phyloP scores from a whole-genome alignment of 1,140 invertebrate species.

The Diabrotica undecimpunctata region DNA sequence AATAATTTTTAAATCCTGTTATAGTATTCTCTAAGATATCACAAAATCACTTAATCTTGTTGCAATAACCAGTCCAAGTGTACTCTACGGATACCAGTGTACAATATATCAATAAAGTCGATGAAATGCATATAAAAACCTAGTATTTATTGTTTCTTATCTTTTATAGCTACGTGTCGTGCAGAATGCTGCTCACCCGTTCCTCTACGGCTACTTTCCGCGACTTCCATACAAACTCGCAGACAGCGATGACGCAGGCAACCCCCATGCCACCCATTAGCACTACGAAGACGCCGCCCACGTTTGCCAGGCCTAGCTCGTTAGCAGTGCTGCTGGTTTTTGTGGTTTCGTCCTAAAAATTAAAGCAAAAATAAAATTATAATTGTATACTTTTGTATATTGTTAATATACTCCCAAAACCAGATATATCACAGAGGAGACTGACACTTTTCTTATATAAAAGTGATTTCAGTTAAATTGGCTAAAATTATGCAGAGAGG shows the following conservation, averaged over 20 bases:
- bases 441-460: too few species aligned
- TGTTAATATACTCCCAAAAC: too few species aligned
- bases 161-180: slow-evolving; percentile 48
- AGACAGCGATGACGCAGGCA: slow-evolving; percentile 82
- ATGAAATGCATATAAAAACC: neutral
- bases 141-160: slow-evolving; percentile 4
- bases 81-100: too few species aligned
- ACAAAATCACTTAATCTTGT: too few species aligned
- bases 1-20: too few species aligned
- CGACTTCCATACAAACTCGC: slow-evolving; percentile 92
- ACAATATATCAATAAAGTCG: too few species aligned
- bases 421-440: too few species aligned
- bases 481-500: too few species aligned
- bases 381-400: neutral
- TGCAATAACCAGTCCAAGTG: too few species aligned
- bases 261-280: slow-evolving; percentile 87
- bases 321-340: slow-evolving; percentile 80
- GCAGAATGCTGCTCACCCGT: slow-evolving; percentile 64
- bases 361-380: neutral
- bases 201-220: slow-evolving; percentile 87
- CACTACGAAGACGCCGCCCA: slow-evolving; percentile 93
- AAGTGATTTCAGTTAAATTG: too few species aligned
- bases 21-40: too few species aligned
- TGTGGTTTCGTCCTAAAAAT: slow-evolving; percentile 71
- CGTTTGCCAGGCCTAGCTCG: slow-evolving; percentile 84